Evolutionary conservation across 2,888 invertebrate species (phyloP).

Genomic region (Mesorhabditis sp.): DNA sequence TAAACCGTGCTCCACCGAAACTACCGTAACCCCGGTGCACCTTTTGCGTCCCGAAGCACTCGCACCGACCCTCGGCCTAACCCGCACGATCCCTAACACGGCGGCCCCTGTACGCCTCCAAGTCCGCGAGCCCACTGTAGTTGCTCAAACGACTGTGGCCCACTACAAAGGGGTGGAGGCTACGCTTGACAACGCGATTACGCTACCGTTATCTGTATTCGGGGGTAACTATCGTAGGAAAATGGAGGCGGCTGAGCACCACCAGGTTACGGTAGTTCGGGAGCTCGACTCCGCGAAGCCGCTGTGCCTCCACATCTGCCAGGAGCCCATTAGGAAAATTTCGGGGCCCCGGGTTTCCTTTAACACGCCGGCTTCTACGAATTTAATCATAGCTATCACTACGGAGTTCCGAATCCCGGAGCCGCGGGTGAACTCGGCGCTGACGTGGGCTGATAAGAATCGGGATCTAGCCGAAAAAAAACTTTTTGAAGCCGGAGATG

Average conservation of each 20-base stretch:
- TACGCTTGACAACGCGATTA: not conserved
- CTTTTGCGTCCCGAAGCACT: slow-evolving; percentile 14
- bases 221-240: not conserved
- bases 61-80: slow-evolving; percentile 16
- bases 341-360: not conserved
- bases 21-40: slow-evolving; percentile 13
- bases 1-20: slow-evolving; percentile 19
- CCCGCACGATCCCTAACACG: slow-evolving; percentile 8
- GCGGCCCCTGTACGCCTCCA: not conserved
- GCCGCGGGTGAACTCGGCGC: too few species aligned
- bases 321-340: slow-evolving; percentile 2
- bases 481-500: slow-evolving; percentile 29
- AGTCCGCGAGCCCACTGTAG: not conserved
- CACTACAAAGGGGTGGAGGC: not conserved
- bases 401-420: not conserved
- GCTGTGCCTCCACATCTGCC: not conserved
- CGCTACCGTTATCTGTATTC: not conserved
- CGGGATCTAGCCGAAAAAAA: slow-evolving; percentile 22
- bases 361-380: slow-evolving; percentile 9
- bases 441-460: slow-evolving; percentile 10
- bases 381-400: slow-evolving; percentile 8
- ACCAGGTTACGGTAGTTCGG: not conserved
- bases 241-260: not conserved
- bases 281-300: not conserved
- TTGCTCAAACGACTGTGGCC: not conserved